These are phyloP conservation scores for Eubasilissa splendida DNA, from an alignment of 2,888 invertebrate species.

Conservation along the genomic window DNA sequence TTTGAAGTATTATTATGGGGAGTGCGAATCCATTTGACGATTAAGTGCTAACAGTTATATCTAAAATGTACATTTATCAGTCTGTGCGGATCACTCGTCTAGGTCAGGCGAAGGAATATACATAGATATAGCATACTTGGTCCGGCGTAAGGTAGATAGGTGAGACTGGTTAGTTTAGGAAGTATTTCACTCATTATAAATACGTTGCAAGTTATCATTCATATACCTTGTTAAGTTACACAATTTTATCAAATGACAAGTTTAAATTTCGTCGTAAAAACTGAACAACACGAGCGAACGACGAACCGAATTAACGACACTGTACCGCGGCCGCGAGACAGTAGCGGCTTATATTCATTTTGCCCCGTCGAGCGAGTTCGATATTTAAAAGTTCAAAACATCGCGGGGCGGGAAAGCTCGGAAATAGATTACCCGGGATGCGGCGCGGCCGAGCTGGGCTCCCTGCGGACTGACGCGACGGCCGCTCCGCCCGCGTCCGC, in stretches of 20 bases:
- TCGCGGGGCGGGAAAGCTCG: constrained; percentile 49
- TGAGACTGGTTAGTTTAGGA: not conserved
- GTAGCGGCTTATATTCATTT: not conserved
- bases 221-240: constrained; percentile 19
- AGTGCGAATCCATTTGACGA: too few relatives aligned
- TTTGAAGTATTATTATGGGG: too few relatives aligned
- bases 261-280: not conserved
- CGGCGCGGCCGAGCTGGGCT: constrained; percentile 54
- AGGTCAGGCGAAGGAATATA: too few relatives aligned
- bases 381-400: constrained; percentile 45
- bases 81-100: too few relatives aligned
- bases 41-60: too few relatives aligned
- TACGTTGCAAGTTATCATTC: not conserved
- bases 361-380: constrained; percentile 38
- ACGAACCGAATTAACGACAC: constrained; percentile 24
- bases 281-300: constrained; percentile 23
- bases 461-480: constrained; percentile 53
- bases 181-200: not conserved
- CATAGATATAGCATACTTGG: constrained; percentile 21
- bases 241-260: not conserved
- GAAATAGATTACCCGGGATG: constrained; percentile 44
- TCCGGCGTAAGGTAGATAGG: constrained; percentile 41
- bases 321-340: constrained; percentile 3
- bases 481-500: not conserved
- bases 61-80: too few relatives aligned